Percentiles rank a stretch among this genome's conserved stretches.
Conservation (phyloP, 2,113 vertebrate species). For the Tonatia bakeri region DNA sequence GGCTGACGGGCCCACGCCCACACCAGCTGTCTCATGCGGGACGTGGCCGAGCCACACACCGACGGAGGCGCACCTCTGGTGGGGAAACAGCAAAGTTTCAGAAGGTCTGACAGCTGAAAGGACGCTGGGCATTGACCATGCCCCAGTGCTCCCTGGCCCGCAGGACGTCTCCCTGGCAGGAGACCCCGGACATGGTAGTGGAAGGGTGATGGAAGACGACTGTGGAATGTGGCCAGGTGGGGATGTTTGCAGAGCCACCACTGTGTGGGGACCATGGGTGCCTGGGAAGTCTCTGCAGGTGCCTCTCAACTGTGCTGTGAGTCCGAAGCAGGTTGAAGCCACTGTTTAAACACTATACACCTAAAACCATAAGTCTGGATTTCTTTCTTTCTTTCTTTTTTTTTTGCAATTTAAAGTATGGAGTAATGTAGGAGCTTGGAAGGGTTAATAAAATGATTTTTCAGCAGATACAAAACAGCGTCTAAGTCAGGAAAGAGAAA, state of each 20-base stretch:
- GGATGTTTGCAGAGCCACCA: background rate
- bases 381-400: background rate
- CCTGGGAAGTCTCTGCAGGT: background rate
- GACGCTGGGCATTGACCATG: background rate
- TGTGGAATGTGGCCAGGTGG: background rate
- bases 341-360: background rate
- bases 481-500: background rate
- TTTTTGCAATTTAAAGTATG: background rate
- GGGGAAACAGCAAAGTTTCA: background rate
- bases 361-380: background rate
- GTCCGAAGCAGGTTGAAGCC: background rate
- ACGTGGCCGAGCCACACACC: too few species aligned
- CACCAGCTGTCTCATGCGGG: too few species aligned
- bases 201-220: too few species aligned
- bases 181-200: fast-evolving
- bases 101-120: background rate
- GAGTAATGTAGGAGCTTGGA: background rate
- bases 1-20: too few species aligned
- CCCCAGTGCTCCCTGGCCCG: fast-evolving
- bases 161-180: background rate
- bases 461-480: background rate
- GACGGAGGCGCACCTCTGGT: background rate
- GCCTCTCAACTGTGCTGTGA: background rate
- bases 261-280: too few species aligned
- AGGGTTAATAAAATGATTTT: background rate